Conservation (phyloP, 2,797 vertebrate genomes). For the Threskiornis aethiopicus region DNA sequence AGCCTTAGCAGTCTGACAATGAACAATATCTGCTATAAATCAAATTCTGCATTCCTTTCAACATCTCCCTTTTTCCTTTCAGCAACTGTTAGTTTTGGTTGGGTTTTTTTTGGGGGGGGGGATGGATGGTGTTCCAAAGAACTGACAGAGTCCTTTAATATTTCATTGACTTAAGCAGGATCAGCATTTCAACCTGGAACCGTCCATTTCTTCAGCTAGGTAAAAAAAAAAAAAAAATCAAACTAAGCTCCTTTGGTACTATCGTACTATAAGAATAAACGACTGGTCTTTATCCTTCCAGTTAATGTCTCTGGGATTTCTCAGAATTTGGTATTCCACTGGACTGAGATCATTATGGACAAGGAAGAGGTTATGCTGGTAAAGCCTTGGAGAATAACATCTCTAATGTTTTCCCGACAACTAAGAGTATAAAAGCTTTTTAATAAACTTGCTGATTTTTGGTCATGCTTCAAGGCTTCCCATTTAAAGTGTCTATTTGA, state of each 20-base stretch:
- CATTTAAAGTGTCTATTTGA: neutral
- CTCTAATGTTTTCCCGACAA: neutral
- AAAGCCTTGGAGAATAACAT: neutral
- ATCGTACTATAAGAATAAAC: neutral
- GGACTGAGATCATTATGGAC: neutral
- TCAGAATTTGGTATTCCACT: neutral
- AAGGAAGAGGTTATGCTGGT: neutral
- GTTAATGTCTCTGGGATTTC: neutral
- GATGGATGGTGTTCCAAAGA: neutral
- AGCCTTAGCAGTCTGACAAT: neutral
- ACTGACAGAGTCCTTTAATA: neutral
- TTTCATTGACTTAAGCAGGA: neutral
- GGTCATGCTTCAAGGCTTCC: neutral
- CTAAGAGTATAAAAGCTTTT: neutral
- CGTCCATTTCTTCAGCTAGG: neutral
- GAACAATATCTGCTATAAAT: neutral
- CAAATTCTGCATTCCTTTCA: neutral
- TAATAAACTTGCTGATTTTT: conserved; percentile 10
- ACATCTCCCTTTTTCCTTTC: neutral
- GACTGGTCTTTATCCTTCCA: neutral
- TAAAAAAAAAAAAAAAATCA: neutral
- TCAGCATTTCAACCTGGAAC: neutral
- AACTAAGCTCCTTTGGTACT: neutral
- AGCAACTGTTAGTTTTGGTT: neutral
- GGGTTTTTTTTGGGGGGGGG: accelerated